Evolutionary conservation across 2,797 vertebrate species (phyloP), one percentile per base, ranked within the genome.

Genomic region (Harpia harpyja): DNA sequence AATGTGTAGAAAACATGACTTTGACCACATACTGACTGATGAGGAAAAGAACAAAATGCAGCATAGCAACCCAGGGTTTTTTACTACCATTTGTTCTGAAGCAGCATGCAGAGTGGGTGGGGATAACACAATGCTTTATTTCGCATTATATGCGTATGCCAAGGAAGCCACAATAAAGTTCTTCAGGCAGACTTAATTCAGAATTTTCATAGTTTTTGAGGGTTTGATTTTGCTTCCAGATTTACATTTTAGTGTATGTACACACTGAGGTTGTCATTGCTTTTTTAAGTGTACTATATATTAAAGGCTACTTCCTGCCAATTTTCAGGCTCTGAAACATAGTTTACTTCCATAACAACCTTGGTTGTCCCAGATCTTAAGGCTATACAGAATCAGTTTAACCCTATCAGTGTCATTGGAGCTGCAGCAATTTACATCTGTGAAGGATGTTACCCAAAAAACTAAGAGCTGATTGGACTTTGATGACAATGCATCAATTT

Each of bases 141-240:
- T 57, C 65, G 9, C 4, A 20, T 54, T 1, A 2, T 5, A 35
- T 41, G 2, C 9, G 25, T 25, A 6, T n/a, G 11, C 19, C 11
- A 85, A 75, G 8, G 24, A 85, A 75, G 12, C 1, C 33, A 63
- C 3, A 60, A 17, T 9, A 24, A 61, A n/a, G 7, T 43, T 80
- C 15, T 80, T 68, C 14, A 24, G 19, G 8, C 3, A 72, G 53
- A 24, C 4, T 51, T 63, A 41, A 51, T 43, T 72, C 14, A 24
- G 17, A 61, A 69, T 79, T 60, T 61, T 51, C 22, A 28, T 14
- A 25, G 8, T 5, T 84, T 86, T 80, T 41, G 8, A 51, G 80
- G 12, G 13, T n/a, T 72, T 70, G 8, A 12, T 43, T 81, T 67
- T 70, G 1, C 3, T 88, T 86, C 8, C 24, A 20, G 11, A 25